Evolutionary conservation across 2,888 invertebrate species (phyloP).

Genomic region (Piscicola geometra): DNA sequence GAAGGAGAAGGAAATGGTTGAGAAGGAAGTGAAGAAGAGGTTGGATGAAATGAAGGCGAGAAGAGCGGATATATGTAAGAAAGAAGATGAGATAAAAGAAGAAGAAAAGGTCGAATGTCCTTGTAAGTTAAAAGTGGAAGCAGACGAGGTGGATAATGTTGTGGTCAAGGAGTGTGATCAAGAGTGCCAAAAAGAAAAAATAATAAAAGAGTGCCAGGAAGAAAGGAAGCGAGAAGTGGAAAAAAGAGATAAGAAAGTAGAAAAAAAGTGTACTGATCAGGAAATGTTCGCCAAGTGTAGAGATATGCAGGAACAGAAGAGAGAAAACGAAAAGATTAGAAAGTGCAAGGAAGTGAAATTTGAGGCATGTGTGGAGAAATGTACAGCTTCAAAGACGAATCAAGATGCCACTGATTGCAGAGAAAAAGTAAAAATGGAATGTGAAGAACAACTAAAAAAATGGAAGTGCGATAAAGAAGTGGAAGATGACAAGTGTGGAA

Average conservation of each 20-base stretch:
- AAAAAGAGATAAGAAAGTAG: background rate
- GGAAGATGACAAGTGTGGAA: no score
- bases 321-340: background rate
- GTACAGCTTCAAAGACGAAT: background rate
- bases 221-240: background rate
- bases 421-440: background rate
- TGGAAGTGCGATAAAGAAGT: background rate
- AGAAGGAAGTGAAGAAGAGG: background rate
- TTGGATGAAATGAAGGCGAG: background rate
- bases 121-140: background rate
- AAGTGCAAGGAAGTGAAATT: background rate
- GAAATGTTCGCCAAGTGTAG: background rate
- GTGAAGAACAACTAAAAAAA: background rate
- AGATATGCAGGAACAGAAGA: background rate
- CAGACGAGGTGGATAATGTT: background rate
- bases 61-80: background rate
- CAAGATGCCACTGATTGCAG: background rate
- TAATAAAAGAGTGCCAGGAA: background rate
- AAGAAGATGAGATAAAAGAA: background rate
- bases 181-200: background rate
- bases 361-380: background rate
- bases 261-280: background rate
- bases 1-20: background rate
- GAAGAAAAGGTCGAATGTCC: background rate
- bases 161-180: background rate